Conservation (phyloP, 1,140 invertebrate species). For the Gonioctena quinquepunctata region DNA sequence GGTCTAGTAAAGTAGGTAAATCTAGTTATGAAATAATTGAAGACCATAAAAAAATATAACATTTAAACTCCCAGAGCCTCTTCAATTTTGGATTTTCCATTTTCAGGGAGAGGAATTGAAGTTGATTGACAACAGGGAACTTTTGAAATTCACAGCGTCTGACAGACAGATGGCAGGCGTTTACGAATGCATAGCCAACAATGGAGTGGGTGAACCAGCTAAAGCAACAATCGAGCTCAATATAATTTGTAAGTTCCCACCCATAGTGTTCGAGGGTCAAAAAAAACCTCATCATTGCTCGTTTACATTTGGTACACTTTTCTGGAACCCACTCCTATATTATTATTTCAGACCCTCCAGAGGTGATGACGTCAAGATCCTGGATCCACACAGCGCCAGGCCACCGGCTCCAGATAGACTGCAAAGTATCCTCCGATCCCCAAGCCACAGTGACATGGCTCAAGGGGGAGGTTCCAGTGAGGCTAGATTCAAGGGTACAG, state of each 20-base stretch:
- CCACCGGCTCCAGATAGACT: constrained; percentile 69
- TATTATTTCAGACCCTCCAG: constrained; percentile 68
- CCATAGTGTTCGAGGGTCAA: too few relatives aligned
- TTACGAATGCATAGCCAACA: constrained; percentile 73
- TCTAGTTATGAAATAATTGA: too few relatives aligned
- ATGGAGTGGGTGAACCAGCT: constrained; percentile 73
- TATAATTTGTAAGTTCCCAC: constrained; percentile 65
- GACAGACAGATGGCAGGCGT: constrained; percentile 67
- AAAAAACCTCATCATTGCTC: not conserved
- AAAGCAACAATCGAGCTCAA: constrained; percentile 64
- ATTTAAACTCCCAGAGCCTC: too few relatives aligned
- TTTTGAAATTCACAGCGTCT: constrained; percentile 69
- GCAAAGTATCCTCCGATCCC: constrained; percentile 69
- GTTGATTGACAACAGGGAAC: constrained; percentile 64
- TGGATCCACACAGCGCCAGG: constrained; percentile 75
- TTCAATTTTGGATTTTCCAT: too few relatives aligned
- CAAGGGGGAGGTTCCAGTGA: constrained; percentile 61
- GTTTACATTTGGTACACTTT: too few relatives aligned
- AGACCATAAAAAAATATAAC: too few relatives aligned
- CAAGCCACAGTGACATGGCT: constrained; percentile 66
- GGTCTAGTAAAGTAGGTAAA: constrained; percentile 65
- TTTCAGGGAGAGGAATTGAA: constrained; percentile 66
- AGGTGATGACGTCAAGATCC: constrained; percentile 62
- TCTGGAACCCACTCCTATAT: too few relatives aligned
- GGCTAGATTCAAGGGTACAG: constrained; percentile 63